Percentiles rank a stretch among this genome's conserved stretches.
These are phyloP conservation scores for Drosophila incognita DNA, from an alignment of 2,888 invertebrate species.

Conservation along the genomic window DNA sequence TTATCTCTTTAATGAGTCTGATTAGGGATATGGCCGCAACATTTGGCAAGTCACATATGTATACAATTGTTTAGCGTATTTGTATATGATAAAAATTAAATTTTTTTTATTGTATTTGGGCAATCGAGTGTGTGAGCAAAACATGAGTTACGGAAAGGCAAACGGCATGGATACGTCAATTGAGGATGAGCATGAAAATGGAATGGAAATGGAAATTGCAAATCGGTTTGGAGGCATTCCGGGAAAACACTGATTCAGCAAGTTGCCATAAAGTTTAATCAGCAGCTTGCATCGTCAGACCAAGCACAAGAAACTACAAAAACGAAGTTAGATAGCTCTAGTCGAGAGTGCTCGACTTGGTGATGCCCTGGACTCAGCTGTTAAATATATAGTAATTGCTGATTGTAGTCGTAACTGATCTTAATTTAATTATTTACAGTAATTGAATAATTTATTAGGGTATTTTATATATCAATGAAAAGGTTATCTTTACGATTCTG, in stretches of 20 bases:
- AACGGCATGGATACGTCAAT: neutral
- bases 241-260: conserved; percentile 78
- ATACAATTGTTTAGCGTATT: conserved; percentile 69
- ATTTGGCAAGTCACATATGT: conserved; percentile 31
- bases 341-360: neutral
- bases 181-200: conserved; percentile 7
- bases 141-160: conserved; percentile 15
- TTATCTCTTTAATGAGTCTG: conserved; percentile 20
- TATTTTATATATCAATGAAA: neutral
- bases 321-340: neutral
- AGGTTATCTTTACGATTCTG: neutral
- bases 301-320: conserved; percentile 33
- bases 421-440: neutral
- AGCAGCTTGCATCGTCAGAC: conserved; percentile 72
- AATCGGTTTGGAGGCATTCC: conserved; percentile 9
- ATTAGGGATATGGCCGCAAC: conserved; percentile 28
- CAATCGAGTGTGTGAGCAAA: conserved; percentile 33
- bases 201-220: conserved; percentile 10
- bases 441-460: neutral
- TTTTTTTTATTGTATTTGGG: conserved; percentile 45
- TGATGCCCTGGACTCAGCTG: neutral
- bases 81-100: conserved; percentile 67
- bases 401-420: neutral
- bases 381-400: neutral
- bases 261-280: conserved; percentile 83